These are phyloP conservation scores for Xiphophorus birchmanni DNA, from an alignment of 2,797 vertebrate genomes.

Conservation along the genomic window DNA sequence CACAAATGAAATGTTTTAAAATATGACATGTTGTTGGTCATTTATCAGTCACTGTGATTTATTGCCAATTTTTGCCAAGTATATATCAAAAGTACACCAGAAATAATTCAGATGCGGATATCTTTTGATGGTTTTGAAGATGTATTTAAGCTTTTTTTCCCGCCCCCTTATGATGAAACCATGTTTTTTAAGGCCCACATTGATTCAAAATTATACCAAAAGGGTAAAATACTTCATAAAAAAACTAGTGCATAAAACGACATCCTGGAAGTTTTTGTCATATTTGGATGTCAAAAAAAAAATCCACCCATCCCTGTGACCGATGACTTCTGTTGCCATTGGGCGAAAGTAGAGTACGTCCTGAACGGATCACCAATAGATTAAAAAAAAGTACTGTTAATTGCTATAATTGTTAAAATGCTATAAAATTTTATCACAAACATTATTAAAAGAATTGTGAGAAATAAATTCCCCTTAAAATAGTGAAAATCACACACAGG, in stretches of 20 bases:
- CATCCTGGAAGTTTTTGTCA: neutral
- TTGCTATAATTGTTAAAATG: no score
- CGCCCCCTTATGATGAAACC: neutral
- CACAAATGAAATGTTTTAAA: neutral
- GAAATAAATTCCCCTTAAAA: neutral
- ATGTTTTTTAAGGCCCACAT: neutral
- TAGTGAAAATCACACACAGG: no score
- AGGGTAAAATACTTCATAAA: neutral
- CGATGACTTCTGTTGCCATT: no score
- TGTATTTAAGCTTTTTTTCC: neutral
- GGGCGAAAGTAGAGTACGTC: no score
- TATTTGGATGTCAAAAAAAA: neutral
- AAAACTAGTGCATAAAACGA: neutral
- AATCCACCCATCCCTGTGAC: neutral
- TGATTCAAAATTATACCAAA: neutral
- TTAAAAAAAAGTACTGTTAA: no score
- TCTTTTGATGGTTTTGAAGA: neutral
- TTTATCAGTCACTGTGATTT: neutral
- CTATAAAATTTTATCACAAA: no score
- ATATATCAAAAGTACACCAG: conserved; percentile 4
- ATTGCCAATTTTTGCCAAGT: conserved; percentile 1
- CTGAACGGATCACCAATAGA: no score
- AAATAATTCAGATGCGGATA: neutral
- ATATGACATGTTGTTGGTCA: neutral
- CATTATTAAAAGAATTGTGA: neutral